Percentiles rank a stretch among this genome's conserved stretches.
Evolutionary conservation across 2,888 invertebrate genomes (phyloP).

Genomic region (Stratiomys singularior): DNA sequence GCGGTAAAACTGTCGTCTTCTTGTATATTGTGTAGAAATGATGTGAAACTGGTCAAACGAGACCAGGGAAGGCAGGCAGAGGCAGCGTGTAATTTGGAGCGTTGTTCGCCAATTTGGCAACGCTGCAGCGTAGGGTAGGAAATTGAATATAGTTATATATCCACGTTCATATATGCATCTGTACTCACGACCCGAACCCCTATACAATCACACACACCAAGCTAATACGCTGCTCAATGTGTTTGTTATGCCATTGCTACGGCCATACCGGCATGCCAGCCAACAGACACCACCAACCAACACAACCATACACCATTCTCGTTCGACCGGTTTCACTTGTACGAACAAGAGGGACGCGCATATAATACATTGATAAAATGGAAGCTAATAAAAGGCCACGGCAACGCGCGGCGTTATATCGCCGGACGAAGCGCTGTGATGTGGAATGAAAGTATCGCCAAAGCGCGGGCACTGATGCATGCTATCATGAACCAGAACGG

Average conservation of each 20-base stretch:
- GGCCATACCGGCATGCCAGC: conserved; percentile 27
- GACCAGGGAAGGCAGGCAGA: conserved; percentile 36
- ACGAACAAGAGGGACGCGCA: conserved; percentile 51
- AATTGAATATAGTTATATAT: conserved; percentile 17
- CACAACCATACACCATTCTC: conserved; percentile 26
- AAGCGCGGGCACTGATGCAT: conserved; percentile 32
- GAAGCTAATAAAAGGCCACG: conserved; percentile 44
- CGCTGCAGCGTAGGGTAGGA: conserved; percentile 63
- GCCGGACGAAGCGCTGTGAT: background rate
- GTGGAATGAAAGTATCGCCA: conserved; percentile 35
- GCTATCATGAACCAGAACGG: background rate
- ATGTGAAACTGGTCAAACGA: conserved; percentile 52
- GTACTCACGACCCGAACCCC: conserved; percentile 2
- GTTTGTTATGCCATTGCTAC: background rate
- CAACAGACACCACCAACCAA: conserved; percentile 3
- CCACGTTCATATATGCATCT: conserved; percentile 5
- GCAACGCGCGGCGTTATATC: conserved; percentile 33
- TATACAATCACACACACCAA: conserved; percentile 23
- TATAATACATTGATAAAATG: conserved; percentile 41
- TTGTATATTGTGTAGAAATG: conserved; percentile 51
- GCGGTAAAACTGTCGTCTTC: conserved; percentile 54
- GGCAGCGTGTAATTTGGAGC: conserved; percentile 50
- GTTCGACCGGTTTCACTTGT: conserved; percentile 51
- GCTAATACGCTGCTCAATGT: conserved; percentile 12
- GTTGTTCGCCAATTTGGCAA: conserved; percentile 63